Evolutionary conservation across 2,888 invertebrate genomes (phyloP), one percentile per base, ranked within the genome.

Genomic region (Zaprionus bogoriensis): DNA sequence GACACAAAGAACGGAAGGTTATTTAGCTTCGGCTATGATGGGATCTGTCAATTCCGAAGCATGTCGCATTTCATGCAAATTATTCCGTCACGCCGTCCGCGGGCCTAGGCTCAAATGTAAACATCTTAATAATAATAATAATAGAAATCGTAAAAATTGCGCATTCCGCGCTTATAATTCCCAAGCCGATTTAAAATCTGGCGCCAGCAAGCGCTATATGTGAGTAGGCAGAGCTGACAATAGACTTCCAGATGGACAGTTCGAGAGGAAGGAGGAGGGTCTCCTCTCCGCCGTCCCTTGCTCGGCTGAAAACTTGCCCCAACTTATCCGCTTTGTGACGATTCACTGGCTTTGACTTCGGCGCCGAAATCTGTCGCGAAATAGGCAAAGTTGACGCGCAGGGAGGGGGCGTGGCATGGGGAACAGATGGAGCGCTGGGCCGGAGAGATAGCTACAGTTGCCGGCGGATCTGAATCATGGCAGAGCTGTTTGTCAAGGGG

Each of bases 171-270:
- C 67, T 64, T 70, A 80, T 72, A 74, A 64, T 77, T 80, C 72
- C 72, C 86, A 82, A 86, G 77, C 84, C 84, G 81, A 80, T 86
- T 86, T 75, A 67, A 86, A 74, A 74, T 66, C 77, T 67, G 57
- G 87, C 87, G 87, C 87, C 82, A 75, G 25, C 6, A 7, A 12
- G 5, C 0, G 30, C 6, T 12, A n/a, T 2, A 32, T 67, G 80
- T 76, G 73, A 67, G 76, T 23, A 58, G 53, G 28, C 52, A 58
- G 50, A 46, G 54, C 46, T 65, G 32, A 74, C 75, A 74, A 74
- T 75, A 47, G 57, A 45, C 42, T 42, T 38, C 20, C 69, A 64
- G 64, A 36, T 72, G 65, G 70, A 55, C 32, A 36, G 32, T 17
- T 36, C 32, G 32, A 36, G 32, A 17, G 32, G 17, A 14, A 36